Evolutionary conservation across 2,888 invertebrate species (phyloP).

Genomic region (Tuta absoluta): DNA sequence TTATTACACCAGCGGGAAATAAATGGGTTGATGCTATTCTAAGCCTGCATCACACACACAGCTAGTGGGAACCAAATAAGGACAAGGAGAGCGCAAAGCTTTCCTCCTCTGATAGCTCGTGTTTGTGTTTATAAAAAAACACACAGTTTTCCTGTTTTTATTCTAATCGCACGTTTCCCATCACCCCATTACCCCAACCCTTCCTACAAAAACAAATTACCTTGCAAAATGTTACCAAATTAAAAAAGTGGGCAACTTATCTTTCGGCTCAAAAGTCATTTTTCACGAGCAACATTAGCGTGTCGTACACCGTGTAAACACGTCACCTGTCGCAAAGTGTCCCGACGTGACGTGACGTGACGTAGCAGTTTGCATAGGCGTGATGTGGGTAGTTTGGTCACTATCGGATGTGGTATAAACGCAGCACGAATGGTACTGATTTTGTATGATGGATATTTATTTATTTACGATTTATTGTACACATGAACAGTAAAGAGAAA

Average conservation of each 20-base stretch:
- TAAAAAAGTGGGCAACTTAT: constrained; percentile 18
- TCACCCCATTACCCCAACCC: neutral
- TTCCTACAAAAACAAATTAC: constrained; percentile 13
- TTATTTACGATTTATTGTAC: no score
- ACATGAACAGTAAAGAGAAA: no score
- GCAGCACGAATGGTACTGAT: no score
- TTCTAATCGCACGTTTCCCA: neutral
- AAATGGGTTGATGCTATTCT: no score
- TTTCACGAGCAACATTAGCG: constrained; percentile 20
- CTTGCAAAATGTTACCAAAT: neutral
- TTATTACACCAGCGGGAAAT: no score
- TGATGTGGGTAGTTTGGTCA: neutral
- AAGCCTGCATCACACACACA: no score
- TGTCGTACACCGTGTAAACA: constrained; percentile 50
- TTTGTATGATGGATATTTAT: neutral
- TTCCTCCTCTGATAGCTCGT: no score
- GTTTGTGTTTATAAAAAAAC: neutral
- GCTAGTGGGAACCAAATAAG: no score
- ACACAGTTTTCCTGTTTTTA: neutral
- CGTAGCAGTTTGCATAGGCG: neutral
- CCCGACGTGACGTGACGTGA: constrained; percentile 27
- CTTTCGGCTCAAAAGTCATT: constrained; percentile 17
- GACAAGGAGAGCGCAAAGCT: no score
- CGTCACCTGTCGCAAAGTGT: constrained; percentile 58
- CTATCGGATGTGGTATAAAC: neutral